A percentile compares a stretch with the other conserved stretches of the same genome.
phyloP scores from a whole-genome alignment of 92 coral and sea anemone genomes.

The Zoanthus sociatus region DNA sequence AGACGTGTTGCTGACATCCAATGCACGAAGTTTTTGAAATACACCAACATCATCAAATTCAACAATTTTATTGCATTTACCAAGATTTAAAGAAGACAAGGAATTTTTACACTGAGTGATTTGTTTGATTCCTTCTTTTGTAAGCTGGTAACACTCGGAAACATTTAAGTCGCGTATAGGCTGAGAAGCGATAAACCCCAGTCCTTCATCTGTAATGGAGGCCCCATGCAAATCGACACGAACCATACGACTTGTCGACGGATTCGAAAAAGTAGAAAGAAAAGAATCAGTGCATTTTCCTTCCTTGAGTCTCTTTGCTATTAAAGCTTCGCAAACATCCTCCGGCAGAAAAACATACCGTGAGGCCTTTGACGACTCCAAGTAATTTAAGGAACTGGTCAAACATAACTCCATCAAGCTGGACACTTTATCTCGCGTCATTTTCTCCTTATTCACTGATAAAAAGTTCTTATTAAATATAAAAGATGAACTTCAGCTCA shows the following conservation, averaged over 20 bases:
- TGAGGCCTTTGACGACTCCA: slow-evolving; percentile 69
- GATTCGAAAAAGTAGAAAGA: slow-evolving; percentile 72
- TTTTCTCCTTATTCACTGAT: slow-evolving; percentile 5
- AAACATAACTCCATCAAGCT: slow-evolving; percentile 77
- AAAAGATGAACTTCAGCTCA: background rate
- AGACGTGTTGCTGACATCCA: slow-evolving; percentile 73
- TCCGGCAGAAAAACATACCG: slow-evolving; percentile 76
- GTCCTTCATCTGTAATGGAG: slow-evolving; percentile 73
- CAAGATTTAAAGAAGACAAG: slow-evolving; percentile 67
- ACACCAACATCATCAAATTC: slow-evolving; percentile 66
- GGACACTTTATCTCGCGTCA: slow-evolving; percentile 74
- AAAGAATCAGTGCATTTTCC: slow-evolving; percentile 84
- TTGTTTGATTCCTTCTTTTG: slow-evolving; percentile 67
- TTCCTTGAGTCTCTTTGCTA: slow-evolving; percentile 70
- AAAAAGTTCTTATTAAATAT: background rate
- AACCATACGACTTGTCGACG: slow-evolving; percentile 76
- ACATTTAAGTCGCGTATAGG: slow-evolving; percentile 83
- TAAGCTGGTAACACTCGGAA: slow-evolving; percentile 66
- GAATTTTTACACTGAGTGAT: slow-evolving; percentile 73
- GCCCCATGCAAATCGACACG: slow-evolving; percentile 73
- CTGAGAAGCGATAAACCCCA: slow-evolving; percentile 67
- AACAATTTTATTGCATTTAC: slow-evolving; percentile 57
- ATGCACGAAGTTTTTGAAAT: slow-evolving; percentile 58
- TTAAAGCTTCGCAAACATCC: slow-evolving; percentile 82
- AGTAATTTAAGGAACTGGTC: slow-evolving; percentile 69